Percentiles rank a stretch among this genome's conserved stretches.
Evolutionary conservation across 2,888 invertebrate genomes (phyloP).

Genomic region (Scotopteryx bipunctaria): DNA sequence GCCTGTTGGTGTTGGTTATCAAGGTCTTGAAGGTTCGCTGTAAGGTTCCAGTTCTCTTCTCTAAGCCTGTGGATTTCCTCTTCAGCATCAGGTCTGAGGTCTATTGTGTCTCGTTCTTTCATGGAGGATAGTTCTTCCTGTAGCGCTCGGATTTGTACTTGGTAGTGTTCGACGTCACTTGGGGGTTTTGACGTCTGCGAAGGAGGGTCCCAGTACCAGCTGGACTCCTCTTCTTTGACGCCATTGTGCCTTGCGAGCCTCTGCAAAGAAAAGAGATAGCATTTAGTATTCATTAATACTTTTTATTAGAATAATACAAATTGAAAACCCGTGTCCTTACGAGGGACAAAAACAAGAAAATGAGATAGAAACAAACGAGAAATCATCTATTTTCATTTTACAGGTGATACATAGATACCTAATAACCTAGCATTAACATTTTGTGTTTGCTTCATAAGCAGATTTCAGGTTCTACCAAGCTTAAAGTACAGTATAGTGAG

Average conservation of each 20-base stretch:
- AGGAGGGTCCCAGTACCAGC: constrained; percentile 82
- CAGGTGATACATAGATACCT: too few species aligned
- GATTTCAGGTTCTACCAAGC: too few species aligned
- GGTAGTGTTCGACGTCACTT: constrained; percentile 55
- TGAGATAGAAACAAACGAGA: too few species aligned
- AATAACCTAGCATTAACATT: too few species aligned
- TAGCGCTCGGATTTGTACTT: constrained; percentile 63
- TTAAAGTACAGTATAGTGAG: too few species aligned
- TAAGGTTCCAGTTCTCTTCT: constrained; percentile 83
- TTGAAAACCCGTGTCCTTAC: too few species aligned
- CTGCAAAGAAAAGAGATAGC: constrained; percentile 62
- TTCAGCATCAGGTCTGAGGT: constrained; percentile 51
- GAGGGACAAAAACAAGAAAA: too few species aligned
- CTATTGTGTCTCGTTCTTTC: constrained; percentile 56
- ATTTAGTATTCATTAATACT: neutral
- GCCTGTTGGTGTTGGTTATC: constrained; percentile 89
- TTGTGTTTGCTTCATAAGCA: too few species aligned
- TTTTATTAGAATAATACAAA: too few species aligned
- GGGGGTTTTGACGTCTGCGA: constrained; percentile 50
- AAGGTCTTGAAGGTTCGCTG: constrained; percentile 86
- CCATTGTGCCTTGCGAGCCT: constrained; percentile 71
- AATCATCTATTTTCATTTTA: too few species aligned
- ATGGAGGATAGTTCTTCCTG: constrained; percentile 72
- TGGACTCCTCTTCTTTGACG: constrained; percentile 72
- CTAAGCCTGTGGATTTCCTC: constrained; percentile 78